These are phyloP conservation scores for Acromyrmex charruanus DNA, from an alignment of 1,140 invertebrate genomes.

Conservation along the genomic window DNA sequence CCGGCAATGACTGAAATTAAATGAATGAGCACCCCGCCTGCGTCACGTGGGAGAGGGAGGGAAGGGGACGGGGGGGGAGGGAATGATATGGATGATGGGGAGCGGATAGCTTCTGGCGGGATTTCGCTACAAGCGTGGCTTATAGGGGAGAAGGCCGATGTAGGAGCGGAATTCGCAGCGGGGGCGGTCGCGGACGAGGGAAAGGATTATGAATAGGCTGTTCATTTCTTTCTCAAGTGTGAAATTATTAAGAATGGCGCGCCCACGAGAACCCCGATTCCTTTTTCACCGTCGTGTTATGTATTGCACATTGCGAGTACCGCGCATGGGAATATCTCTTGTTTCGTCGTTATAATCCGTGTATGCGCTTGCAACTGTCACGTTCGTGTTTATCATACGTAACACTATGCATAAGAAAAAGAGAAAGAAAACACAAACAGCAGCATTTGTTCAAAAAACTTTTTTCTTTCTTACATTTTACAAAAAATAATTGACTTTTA, in stretches of 20 bases:
- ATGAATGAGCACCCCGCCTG: slow-evolving; percentile 81
- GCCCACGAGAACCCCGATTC: slow-evolving; percentile 54
- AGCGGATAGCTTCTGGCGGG: slow-evolving; percentile 68
- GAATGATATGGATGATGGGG: slow-evolving; percentile 52
- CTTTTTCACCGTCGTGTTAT: slow-evolving; percentile 54
- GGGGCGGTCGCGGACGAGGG: slow-evolving; percentile 37
- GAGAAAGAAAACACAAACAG: neutral
- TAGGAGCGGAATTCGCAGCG: slow-evolving; percentile 6
- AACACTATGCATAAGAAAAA: neutral
- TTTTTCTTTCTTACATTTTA: neutral
- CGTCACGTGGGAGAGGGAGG: slow-evolving; percentile 22
- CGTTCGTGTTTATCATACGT: slow-evolving; percentile 27
- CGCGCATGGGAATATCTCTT: slow-evolving; percentile 27
- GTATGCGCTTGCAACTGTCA: slow-evolving; percentile 29
- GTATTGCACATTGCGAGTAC: slow-evolving; percentile 17
- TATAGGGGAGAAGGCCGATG: slow-evolving; percentile 13
- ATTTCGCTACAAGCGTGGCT: slow-evolving; percentile 51
- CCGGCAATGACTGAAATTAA: slow-evolving; percentile 84
- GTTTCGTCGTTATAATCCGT: slow-evolving; percentile 42
- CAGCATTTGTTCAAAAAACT: neutral
- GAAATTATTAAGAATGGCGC: slow-evolving; percentile 77
- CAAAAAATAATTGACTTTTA: neutral
- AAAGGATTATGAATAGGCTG: slow-evolving; percentile 79
- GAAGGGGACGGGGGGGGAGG: neutral
- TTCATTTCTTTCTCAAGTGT: slow-evolving; percentile 78